A percentile compares a stretch with the other conserved stretches of the same genome.
Evolutionary conservation across 2,113 vertebrate genomes (phyloP).

Genomic region (Rhinichthys klamathensis): DNA sequence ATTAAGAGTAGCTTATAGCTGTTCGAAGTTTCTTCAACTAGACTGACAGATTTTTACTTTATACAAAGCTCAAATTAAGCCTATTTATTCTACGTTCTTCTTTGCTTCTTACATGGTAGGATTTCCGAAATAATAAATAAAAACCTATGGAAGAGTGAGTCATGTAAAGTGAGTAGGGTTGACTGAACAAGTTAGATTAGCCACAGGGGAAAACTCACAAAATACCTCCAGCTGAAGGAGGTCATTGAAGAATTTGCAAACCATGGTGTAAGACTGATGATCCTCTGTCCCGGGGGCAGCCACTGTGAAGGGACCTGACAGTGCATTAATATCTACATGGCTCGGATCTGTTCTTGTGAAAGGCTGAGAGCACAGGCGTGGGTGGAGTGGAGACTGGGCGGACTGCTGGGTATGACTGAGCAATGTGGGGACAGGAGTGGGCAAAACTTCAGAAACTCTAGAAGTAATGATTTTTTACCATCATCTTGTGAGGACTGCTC

Average conservation of each 20-base stretch:
- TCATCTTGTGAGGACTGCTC: not conserved
- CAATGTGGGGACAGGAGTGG: not conserved
- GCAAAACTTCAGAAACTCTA: slow-evolving; percentile 28
- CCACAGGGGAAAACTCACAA: slow-evolving; percentile 49
- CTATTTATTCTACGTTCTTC: not conserved
- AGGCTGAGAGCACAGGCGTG: slow-evolving; percentile 41
- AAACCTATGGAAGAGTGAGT: slow-evolving; percentile 32
- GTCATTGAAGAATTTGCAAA: slow-evolving; percentile 56
- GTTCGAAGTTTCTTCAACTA: not conserved
- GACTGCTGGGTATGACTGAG: slow-evolving; percentile 3
- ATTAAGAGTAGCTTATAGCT: not conserved
- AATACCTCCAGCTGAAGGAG: slow-evolving; percentile 51
- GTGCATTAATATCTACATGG: slow-evolving; percentile 62
- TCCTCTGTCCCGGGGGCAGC: slow-evolving; percentile 55
- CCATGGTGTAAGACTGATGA: slow-evolving; percentile 56
- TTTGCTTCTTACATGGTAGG: not conserved
- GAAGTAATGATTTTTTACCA: slow-evolving; percentile 46
- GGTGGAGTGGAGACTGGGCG: slow-evolving; percentile 22
- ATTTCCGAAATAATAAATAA: slow-evolving; percentile 42
- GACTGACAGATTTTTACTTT: not conserved
- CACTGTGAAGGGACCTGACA: slow-evolving; percentile 61
- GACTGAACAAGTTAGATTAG: slow-evolving; percentile 54
- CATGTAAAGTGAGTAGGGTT: slow-evolving; percentile 37
- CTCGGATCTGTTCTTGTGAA: slow-evolving; percentile 43
- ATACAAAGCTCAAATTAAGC: not conserved